Evolutionary conservation across 2,113 vertebrate genomes (phyloP).

Genomic region (Triplophysa dalaica): DNA sequence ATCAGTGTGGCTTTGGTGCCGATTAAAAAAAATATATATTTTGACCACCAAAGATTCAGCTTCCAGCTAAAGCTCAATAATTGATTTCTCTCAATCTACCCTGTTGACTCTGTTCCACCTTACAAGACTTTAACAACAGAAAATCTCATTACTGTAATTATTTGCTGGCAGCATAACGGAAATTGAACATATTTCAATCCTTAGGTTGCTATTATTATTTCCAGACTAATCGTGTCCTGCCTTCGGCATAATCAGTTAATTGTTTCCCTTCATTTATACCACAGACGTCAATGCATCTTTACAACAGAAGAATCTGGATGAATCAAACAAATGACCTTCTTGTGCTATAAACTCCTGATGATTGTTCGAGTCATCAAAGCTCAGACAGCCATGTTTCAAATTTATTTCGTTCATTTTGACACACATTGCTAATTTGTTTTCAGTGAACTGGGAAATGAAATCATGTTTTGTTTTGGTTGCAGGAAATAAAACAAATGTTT

Average conservation of each 20-base stretch:
- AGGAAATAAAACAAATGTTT: background rate
- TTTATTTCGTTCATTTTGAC: conserved; percentile 5
- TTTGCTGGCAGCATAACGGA: conserved; percentile 57
- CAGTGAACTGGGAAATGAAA: conserved; percentile 11
- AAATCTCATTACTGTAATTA: conserved; percentile 66
- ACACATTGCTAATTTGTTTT: background rate
- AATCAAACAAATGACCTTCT: conserved; percentile 3
- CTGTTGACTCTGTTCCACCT: conserved; percentile 55
- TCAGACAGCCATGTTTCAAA: background rate
- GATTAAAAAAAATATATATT: conserved; percentile 19
- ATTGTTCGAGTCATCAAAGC: background rate
- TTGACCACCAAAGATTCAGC: conserved; percentile 53
- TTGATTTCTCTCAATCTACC: conserved; percentile 59
- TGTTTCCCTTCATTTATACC: conserved; percentile 26
- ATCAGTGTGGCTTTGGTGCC: background rate
- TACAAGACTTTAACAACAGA: conserved; percentile 55
- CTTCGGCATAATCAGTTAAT: conserved; percentile 60
- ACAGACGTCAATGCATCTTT: background rate
- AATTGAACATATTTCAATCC: conserved; percentile 59
- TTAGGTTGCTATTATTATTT: conserved; percentile 53
- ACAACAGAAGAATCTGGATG: background rate
- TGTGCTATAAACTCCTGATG: background rate
- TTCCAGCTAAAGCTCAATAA: conserved; percentile 57
- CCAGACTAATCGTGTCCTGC: conserved; percentile 54
- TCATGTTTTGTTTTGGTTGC: background rate